phyloP scores from a whole-genome alignment of 2,888 invertebrate species.

The Sisyra nigra region DNA sequence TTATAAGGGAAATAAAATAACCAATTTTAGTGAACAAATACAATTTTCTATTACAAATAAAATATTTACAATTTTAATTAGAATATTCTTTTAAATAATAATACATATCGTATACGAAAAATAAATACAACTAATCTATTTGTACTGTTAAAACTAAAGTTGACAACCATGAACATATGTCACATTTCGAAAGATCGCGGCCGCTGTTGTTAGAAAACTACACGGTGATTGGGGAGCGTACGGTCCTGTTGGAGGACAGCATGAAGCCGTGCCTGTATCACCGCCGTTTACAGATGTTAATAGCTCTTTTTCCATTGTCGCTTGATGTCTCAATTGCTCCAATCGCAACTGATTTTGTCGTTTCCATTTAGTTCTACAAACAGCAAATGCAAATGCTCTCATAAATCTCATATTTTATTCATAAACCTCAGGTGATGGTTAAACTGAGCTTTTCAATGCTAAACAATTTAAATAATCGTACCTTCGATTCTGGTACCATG shows the following conservation, averaged over 20 bases:
- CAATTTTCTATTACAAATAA: too few species aligned
- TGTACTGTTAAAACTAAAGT: slow-evolving; percentile 19
- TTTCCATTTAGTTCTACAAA: slow-evolving; percentile 70
- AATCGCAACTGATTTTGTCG: slow-evolving; percentile 73
- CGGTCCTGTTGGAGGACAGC: slow-evolving; percentile 22
- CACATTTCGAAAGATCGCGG: slow-evolving; percentile 56
- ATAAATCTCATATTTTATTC: neutral
- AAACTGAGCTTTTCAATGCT: too few species aligned
- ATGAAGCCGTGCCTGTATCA: slow-evolving; percentile 14
- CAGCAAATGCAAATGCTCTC: slow-evolving; percentile 6
- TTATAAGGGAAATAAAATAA: too few species aligned
- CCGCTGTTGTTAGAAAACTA: slow-evolving; percentile 51
- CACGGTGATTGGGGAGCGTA: slow-evolving; percentile 30
- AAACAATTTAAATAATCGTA: slow-evolving; percentile 23
- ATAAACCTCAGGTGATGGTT: neutral
- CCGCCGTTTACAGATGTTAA: slow-evolving; percentile 21
- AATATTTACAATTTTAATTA: too few species aligned
- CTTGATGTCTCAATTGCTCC: slow-evolving; percentile 74
- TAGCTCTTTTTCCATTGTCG: slow-evolving; percentile 55
- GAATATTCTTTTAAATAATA: too few species aligned
- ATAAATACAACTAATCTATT: too few species aligned
- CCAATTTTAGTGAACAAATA: too few species aligned
- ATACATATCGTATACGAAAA: too few species aligned
- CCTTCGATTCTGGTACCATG: slow-evolving; percentile 88
- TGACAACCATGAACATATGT: slow-evolving; percentile 58